Conservation (phyloP, 2,888 invertebrate species). For the Pollenia labialis region DNA sequence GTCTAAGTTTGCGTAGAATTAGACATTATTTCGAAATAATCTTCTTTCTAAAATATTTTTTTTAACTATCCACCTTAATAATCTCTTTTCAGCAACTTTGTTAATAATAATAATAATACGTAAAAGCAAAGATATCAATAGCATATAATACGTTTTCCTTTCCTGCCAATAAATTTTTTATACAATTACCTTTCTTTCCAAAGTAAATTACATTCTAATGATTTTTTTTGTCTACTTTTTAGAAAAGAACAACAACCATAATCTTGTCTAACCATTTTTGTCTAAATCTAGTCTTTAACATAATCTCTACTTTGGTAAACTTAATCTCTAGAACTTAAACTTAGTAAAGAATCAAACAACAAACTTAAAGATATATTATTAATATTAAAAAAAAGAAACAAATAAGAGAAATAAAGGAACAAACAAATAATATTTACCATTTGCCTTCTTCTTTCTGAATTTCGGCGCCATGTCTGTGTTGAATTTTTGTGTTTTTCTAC, state of each 20-base stretch:
- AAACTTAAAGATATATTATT: slow-evolving; percentile 51
- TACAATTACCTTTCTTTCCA: slow-evolving; percentile 14
- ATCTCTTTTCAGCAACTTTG: slow-evolving; percentile 7
- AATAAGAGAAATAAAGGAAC: slow-evolving; percentile 53
- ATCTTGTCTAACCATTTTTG: slow-evolving; percentile 48
- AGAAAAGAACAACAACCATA: neutral
- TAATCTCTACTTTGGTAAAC: slow-evolving; percentile 48
- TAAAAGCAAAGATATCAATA: neutral
- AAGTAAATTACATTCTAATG: slow-evolving; percentile 21
- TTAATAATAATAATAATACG: slow-evolving; percentile 1
- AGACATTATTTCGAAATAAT: no score
- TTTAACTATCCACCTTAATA: neutral
- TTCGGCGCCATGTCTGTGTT: slow-evolving; percentile 84
- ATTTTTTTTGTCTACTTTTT: neutral
- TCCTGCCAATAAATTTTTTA: slow-evolving; percentile 25
- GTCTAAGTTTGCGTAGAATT: no score
- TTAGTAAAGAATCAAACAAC: slow-evolving; percentile 5
- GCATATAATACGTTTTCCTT: slow-evolving; percentile 19
- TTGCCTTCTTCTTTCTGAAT: slow-evolving; percentile 85
- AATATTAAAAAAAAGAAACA: slow-evolving; percentile 48
- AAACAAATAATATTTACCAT: slow-evolving; percentile 83
- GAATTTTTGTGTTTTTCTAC: slow-evolving; percentile 43
- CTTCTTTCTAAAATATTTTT: neutral
- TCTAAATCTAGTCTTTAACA: slow-evolving; percentile 37
- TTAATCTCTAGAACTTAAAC: slow-evolving; percentile 21